These are phyloP conservation scores for Oscheius sp. DNA, from an alignment of 2,888 invertebrate species.

Conservation along the genomic window DNA sequence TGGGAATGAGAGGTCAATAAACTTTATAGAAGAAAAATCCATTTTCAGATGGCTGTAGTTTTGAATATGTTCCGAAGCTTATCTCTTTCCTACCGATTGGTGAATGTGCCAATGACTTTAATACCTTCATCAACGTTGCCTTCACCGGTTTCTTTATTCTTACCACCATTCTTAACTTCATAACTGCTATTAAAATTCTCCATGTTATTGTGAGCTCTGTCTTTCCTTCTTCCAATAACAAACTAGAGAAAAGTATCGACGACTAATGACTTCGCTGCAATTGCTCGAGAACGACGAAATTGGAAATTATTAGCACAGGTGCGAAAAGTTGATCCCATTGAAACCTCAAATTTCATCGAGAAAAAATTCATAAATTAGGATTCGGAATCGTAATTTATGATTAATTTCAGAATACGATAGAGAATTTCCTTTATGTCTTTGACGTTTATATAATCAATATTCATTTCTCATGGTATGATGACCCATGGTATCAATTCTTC, in stretches of 20 bases:
- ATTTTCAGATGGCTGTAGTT: constrained; percentile 25
- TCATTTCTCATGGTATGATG: constrained; percentile 3
- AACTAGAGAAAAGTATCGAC: constrained; percentile 6
- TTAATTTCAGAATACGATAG: constrained; percentile 9
- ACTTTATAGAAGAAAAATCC: too few species aligned
- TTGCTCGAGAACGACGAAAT: constrained; percentile 11
- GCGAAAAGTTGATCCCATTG: not conserved
- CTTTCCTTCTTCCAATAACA: not conserved
- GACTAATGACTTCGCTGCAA: not conserved
- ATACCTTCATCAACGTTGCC: constrained; percentile 15
- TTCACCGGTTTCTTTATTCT: constrained; percentile 15
- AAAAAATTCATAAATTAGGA: not conserved
- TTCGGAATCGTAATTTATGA: not conserved
- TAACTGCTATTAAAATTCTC: constrained; percentile 13
- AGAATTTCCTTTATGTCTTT: constrained; percentile 13
- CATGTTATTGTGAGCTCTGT: not conserved
- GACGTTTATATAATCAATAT: constrained; percentile 10
- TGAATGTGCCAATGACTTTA: constrained; percentile 14
- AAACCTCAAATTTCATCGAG: not conserved
- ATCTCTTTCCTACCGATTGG: constrained; percentile 20
- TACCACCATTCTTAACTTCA: constrained; percentile 4
- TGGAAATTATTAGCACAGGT: constrained; percentile 17
- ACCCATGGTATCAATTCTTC: constrained; percentile 16
- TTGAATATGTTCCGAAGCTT: constrained; percentile 14
- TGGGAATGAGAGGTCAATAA: constrained; percentile 23